A percentile compares a stretch with the other conserved stretches of the same genome.
These are phyloP conservation scores for Drosophila melanogaster DNA, from an alignment of 1,140 invertebrate genomes.

Conservation along the genomic window DNA sequence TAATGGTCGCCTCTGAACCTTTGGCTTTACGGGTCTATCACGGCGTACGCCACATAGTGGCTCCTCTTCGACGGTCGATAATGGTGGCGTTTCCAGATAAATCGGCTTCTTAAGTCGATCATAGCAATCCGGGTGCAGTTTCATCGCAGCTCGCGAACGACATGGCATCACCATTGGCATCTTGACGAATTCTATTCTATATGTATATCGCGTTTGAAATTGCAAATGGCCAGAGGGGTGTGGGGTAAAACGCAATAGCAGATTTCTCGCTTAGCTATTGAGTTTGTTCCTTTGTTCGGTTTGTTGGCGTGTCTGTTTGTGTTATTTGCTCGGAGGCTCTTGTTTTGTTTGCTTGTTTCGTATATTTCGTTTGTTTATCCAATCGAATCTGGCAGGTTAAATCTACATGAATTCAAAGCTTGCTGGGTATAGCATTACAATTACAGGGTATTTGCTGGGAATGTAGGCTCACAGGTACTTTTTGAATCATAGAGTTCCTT, in stretches of 20 bases:
- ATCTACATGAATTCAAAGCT: neutral
- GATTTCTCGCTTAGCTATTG: no score
- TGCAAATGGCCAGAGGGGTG: neutral
- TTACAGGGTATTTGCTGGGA: neutral
- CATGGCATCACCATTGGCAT: slow-evolving; percentile 61
- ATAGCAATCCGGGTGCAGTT: slow-evolving; percentile 53
- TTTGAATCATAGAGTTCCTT: no score
- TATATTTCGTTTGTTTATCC: neutral
- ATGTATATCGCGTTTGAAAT: no score
- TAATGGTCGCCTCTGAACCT: slow-evolving; percentile 5
- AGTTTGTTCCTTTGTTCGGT: neutral
- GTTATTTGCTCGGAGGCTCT: slow-evolving; percentile 35
- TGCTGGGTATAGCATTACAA: neutral
- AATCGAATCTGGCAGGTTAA: slow-evolving; percentile 12
- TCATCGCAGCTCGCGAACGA: slow-evolving; percentile 21
- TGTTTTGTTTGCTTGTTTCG: slow-evolving; percentile 25
- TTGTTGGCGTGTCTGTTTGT: slow-evolving; percentile 13
- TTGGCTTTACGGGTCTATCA: slow-evolving; percentile 18
- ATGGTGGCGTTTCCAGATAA: slow-evolving; percentile 18
- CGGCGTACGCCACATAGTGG: slow-evolving; percentile 13
- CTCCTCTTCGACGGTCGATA: slow-evolving; percentile 5
- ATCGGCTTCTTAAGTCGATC: slow-evolving; percentile 48
- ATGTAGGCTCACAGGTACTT: no score
- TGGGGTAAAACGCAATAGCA: slow-evolving; percentile 1
- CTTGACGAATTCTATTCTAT: neutral